Evolutionary conservation across 1,140 invertebrate genomes (phyloP).

Genomic region (Anastrepha obliqua): DNA sequence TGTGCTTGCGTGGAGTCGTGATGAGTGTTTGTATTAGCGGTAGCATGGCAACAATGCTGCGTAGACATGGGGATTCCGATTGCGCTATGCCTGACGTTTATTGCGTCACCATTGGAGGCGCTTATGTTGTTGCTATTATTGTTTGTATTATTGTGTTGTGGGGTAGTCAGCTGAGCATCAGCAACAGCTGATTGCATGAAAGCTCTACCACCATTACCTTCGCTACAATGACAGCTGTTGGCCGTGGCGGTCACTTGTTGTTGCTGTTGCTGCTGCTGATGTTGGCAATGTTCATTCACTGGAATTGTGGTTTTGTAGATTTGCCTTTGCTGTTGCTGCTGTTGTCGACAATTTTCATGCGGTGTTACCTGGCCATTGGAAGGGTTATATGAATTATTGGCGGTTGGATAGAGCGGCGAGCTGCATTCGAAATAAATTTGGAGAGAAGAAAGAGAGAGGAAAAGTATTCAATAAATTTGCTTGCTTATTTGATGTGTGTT

Average conservation of each 20-base stretch:
- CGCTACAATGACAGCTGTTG: conserved; percentile 59
- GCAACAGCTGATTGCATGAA: conserved; percentile 68
- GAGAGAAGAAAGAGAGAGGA: neutral
- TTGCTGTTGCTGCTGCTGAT: neutral
- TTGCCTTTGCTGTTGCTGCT: conserved; percentile 38
- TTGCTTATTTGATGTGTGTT: neutral
- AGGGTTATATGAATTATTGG: conserved; percentile 69
- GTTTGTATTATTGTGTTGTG: conserved; percentile 57
- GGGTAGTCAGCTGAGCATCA: conserved; percentile 50
- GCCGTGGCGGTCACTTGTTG: conserved; percentile 21
- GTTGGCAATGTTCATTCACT: conserved; percentile 59
- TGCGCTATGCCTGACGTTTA: conserved; percentile 51
- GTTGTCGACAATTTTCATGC: conserved; percentile 54
- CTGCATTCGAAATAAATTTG: conserved; percentile 57
- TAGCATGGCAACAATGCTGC: conserved; percentile 55
- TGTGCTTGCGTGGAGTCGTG: neutral
- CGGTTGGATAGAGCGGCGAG: conserved; percentile 69
- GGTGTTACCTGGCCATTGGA: conserved; percentile 71
- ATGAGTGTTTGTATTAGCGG: neutral
- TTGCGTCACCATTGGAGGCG: conserved; percentile 55
- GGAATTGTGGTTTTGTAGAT: conserved; percentile 71
- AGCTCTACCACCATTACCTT: conserved; percentile 45
- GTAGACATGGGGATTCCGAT: conserved; percentile 53
- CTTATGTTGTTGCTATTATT: conserved; percentile 60
- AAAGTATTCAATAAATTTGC: neutral